These are phyloP conservation scores for Uropsilus gracilis DNA, from an alignment of 2,113 vertebrate species.

Conservation along the genomic window DNA sequence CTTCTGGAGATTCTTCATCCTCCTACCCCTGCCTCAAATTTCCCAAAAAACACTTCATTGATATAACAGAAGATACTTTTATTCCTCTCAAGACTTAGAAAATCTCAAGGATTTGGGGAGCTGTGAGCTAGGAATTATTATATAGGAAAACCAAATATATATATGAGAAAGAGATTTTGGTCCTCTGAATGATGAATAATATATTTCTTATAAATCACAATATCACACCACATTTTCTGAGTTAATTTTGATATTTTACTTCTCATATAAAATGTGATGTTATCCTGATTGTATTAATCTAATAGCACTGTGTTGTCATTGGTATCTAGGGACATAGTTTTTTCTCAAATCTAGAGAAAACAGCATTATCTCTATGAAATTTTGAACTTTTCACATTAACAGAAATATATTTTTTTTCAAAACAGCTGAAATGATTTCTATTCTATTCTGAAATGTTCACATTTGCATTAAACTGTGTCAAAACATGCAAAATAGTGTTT, in stretches of 20 bases:
- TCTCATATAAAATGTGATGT: background rate
- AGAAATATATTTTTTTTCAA: background rate
- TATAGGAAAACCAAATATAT: too few species aligned
- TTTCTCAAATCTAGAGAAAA: background rate
- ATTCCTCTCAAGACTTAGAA: too few species aligned
- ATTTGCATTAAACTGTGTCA: background rate
- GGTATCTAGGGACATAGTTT: background rate
- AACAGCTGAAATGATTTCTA: background rate
- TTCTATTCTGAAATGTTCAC: background rate
- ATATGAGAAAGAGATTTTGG: too few species aligned
- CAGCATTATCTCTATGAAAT: background rate
- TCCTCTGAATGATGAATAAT: too few species aligned
- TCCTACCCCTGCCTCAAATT: too few species aligned
- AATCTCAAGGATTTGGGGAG: too few species aligned
- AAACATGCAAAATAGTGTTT: background rate
- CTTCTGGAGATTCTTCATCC: too few species aligned
- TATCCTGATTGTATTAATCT: background rate
- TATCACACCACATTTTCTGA: background rate
- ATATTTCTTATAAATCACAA: too few species aligned
- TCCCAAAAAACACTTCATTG: too few species aligned
- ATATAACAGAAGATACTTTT: too few species aligned
- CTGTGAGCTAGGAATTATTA: too few species aligned
- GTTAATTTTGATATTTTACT: background rate
- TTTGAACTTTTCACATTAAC: background rate
- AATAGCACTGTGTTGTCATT: background rate